Evolutionary conservation across 2,113 vertebrate species (phyloP).

Genomic region (Otocyon megalotis): DNA sequence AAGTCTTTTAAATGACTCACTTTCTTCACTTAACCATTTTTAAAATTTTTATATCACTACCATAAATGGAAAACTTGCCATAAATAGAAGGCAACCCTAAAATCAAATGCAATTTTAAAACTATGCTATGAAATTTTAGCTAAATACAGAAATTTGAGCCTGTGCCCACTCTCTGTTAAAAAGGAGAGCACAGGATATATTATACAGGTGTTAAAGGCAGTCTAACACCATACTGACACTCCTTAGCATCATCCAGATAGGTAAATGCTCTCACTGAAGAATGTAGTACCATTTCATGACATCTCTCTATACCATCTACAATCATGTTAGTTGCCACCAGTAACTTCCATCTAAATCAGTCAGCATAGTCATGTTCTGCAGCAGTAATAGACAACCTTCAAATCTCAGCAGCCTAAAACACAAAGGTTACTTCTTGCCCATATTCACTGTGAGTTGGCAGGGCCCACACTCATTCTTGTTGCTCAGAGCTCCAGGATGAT

Average conservation of each 20-base stretch:
- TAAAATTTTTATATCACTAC: conserved; percentile 36
- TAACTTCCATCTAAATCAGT: neutral
- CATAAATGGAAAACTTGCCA: conserved; percentile 51
- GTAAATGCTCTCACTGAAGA: neutral
- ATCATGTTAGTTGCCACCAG: neutral
- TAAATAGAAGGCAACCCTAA: conserved; percentile 59
- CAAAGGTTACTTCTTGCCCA: neutral
- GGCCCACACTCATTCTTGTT: neutral
- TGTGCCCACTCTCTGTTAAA: neutral
- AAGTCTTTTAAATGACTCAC: conserved; percentile 24
- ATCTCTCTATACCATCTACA: neutral
- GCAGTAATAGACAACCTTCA: neutral
- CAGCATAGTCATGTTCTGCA: neutral
- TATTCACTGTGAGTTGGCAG: neutral
- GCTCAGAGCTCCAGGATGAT: neutral
- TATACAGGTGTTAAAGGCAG: neutral
- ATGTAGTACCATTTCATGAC: neutral
- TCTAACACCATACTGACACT: neutral
- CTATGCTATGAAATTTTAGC: conserved; percentile 16
- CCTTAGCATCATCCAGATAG: neutral
- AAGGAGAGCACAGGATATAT: neutral
- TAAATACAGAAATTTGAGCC: conserved; percentile 40
- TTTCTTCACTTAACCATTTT: conserved; percentile 38
- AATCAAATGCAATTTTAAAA: conserved; percentile 67
- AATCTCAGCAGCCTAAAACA: neutral